Evolutionary conservation across 2,113 vertebrate genomes (phyloP), one percentile per base, ranked within the genome.

Genomic region (Xenopus tropicalis): DNA sequence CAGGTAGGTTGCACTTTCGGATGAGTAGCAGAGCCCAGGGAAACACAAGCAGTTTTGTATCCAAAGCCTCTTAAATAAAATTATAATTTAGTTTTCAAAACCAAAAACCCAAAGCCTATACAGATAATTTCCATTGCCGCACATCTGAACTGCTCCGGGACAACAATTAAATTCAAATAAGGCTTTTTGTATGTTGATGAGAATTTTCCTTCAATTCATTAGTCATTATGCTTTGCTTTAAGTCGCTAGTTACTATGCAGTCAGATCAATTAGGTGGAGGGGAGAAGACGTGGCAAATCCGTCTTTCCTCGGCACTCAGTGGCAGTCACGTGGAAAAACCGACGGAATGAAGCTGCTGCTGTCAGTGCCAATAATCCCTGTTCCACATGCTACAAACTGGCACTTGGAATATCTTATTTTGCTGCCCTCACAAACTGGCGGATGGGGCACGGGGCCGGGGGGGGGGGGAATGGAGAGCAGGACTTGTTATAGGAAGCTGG

Each of bases 181-280:
- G 66, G 58, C 72, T 75, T 62, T 74, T 75, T 75, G 72, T 69
- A 69, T 75, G 72, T 62, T 69, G 72, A 69, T 75, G 66, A 75
- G 66, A 62, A 61, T 74, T 62, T 66, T 61, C 57, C 57, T 61
- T 75, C 52, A 69, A 75, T 75, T 69, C 72, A 75, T 75, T 75
- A 75, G 72, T 75, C 65, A 75, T 75, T 61, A 56, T 43, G 66
- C 58, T 57, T 61, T 69, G 48, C n/a, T n/a, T n/a, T n/a, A n/a
- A n/a, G n/a, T 63, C 57, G 43, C 72, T 37, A 21, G 66, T 20
- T 52, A 62, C 72, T 58, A 17, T 14, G 56, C 56, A 59, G 64
- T 67, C 64, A 67, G 43, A 74, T 74, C 64, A 74, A 68, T 74
- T 74, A 74, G 22, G n/a, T 51, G n/a, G 54, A 61, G 56, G 16